Evolutionary conservation across 2,797 vertebrate genomes (phyloP), one percentile per base, ranked within the genome.

Genomic region (Melopsittacus undulatus): DNA sequence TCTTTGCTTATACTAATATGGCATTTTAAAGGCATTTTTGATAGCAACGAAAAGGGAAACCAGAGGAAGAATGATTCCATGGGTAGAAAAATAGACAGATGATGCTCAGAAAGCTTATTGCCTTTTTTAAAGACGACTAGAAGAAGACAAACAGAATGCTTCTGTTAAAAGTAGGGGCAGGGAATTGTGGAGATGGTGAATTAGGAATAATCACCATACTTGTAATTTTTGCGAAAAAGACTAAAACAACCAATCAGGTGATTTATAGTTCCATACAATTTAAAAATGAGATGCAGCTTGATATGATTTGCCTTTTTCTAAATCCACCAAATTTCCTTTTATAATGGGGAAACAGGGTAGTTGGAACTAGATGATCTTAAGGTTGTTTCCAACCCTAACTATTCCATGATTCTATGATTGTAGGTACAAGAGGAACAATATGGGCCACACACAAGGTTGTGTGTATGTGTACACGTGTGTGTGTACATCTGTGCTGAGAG

Each of bases 1-100:
- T 95, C 67, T 95, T 93, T 94, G 40, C 81, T 93, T 92, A 79
- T n/a, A 92, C 30, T 87, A 84, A 90, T 77, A 90, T 79, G 30
- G 46, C 43, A 76, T 79, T 95, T 90, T 82, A 84, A 92, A 43
- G 42, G 17, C 30, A 32, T 56, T 70, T 94, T 91, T 90, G 21
- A 40, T 64, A 77, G 38, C 26, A 79, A 78, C 11, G 32, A 56
- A 73, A 93, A 80, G 17, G 36, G 30, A 89, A 95, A 84, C 43
- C 11, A 63, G 70, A n/a, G n/a, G 29, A 67, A 92, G 51, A 87
- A 69, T 70, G 90, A 73, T 80, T 73, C 30, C 46, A 11, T 40
- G 72, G 79, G 49, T 64, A 88, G 76, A 38, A 76, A 92, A 84
- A 92, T n/a, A 7, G 4, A 27, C 77, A 90, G 80, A 62, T 68